Evolutionary conservation across 2,888 invertebrate genomes (phyloP), one percentile per base, ranked within the genome.

Genomic region (Orchesella flavescens): DNA sequence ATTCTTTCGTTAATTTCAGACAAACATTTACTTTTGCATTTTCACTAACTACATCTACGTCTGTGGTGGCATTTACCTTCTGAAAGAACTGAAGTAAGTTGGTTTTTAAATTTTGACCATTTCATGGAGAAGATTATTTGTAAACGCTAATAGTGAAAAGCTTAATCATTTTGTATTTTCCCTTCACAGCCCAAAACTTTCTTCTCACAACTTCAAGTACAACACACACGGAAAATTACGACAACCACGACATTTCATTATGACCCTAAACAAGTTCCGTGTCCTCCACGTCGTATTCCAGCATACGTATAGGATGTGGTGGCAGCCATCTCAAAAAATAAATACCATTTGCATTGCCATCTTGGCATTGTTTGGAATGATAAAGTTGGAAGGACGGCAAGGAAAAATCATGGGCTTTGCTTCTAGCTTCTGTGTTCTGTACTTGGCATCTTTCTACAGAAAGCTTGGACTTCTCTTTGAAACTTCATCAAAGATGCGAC

Each of bases 11-110:
- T 13, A 15, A 57, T 19, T 19, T 57, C 10, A 57, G 57, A 9
- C 68, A 5, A 72, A 74, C 46, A n/a, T 73, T 13, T 80, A 63
- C 46, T 80, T 80, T 65, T 80, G 55, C 66, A 53, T 63, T 19
- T 49, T 55, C n/a, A 57, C 61, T 15, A 34, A 66, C 17, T 80
- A 65, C 43, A 61, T 49, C 19, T 80, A 73, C 49, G 24, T 61
- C 13, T 73, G 34, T 24, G 21, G 49, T 43, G 80, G 34, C 2
- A 55, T 74, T n/a, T 21, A 49, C n/a, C 23, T 73, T 19, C 9
- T 80, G 13, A 73, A n/a, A 24, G 73, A 80, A 46, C 53, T 80
- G 19, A 73, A 65, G 80, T 79, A 74, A 74, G n/a, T n/a, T 49
- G n/a, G 49, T 34, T 15, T 19, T 49, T 3, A 69, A 21, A 69